Percentiles rank a stretch among this genome's conserved stretches.
These are phyloP conservation scores for Petrophora chlorosata DNA, from an alignment of 2,888 invertebrate species.

Conservation along the genomic window DNA sequence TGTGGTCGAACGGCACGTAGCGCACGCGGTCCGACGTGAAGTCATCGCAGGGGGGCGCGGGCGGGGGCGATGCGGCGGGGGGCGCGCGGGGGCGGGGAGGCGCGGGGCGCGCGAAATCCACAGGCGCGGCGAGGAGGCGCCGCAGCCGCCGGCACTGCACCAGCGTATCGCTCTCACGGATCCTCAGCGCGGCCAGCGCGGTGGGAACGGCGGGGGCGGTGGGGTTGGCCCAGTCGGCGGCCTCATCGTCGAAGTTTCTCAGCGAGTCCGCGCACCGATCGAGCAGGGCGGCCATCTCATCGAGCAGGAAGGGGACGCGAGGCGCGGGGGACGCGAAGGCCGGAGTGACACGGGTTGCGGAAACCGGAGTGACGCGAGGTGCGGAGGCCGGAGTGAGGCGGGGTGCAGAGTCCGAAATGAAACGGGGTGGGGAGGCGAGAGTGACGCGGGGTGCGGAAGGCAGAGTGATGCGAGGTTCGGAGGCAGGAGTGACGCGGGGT, in stretches of 20 bases:
- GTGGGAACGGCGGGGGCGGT: too few relatives aligned
- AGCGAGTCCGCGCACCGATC: neutral
- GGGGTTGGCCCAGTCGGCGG: neutral
- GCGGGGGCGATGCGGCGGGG: neutral
- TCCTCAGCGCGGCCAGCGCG: neutral
- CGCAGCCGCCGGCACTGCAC: neutral
- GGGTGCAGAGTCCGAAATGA: too few relatives aligned
- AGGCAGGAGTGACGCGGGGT: too few relatives aligned
- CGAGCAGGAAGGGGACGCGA: neutral
- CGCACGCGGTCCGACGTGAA: slow-evolving; percentile 14
- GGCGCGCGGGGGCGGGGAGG: neutral
- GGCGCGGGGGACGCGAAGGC: too few relatives aligned
- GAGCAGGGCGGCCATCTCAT: neutral
- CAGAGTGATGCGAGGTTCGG: too few relatives aligned
- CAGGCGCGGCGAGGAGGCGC: neutral
- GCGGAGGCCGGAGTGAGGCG: too few relatives aligned
- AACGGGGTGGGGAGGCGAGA: too few relatives aligned
- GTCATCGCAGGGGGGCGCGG: neutral
- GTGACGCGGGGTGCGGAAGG: too few relatives aligned
- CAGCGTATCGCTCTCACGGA: neutral
- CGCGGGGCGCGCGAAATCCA: slow-evolving; percentile 4
- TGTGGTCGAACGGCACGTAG: slow-evolving; percentile 35
- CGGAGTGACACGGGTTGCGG: too few relatives aligned
- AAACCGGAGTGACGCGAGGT: too few relatives aligned
- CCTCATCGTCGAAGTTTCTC: neutral